A percentile compares a stretch with the other conserved stretches of the same genome.
These are phyloP conservation scores for Craterocephalus amniculus DNA, from an alignment of 2,797 vertebrate species.

Conservation along the genomic window DNA sequence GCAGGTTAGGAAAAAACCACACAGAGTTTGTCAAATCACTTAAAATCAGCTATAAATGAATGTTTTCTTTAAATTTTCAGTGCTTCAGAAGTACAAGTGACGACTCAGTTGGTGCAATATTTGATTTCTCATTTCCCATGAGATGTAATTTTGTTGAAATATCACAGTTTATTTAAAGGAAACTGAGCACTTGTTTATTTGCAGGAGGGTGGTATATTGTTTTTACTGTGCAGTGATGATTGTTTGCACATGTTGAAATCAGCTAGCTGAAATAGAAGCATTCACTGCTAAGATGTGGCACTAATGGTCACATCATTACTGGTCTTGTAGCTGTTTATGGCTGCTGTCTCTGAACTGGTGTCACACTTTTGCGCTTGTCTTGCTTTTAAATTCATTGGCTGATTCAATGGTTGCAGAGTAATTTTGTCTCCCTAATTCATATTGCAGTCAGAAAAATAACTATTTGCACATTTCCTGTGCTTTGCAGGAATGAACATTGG, in stretches of 20 bases:
- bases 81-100: not conserved
- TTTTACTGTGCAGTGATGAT: not conserved
- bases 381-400: not conserved
- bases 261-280: not conserved
- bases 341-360: not conserved
- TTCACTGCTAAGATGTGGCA: not conserved
- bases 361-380: not conserved
- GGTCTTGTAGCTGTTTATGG: not conserved
- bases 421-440: not conserved
- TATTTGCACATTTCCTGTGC: not conserved
- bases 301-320: not conserved
- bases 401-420: not conserved
- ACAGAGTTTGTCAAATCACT: not conserved
- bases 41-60: too few species aligned
- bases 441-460: not conserved
- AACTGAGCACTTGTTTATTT: not conserved
- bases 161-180: not conserved
- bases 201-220: not conserved
- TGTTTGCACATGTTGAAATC: not conserved
- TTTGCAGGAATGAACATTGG: not conserved
- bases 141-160: not conserved
- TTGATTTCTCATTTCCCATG: not conserved
- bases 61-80: not conserved
- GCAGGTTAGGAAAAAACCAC: not conserved
- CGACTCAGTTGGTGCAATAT: not conserved